These are phyloP conservation scores for Reticulitermes lucifugus DNA, from an alignment of 2,888 invertebrate genomes.

Conservation along the genomic window DNA sequence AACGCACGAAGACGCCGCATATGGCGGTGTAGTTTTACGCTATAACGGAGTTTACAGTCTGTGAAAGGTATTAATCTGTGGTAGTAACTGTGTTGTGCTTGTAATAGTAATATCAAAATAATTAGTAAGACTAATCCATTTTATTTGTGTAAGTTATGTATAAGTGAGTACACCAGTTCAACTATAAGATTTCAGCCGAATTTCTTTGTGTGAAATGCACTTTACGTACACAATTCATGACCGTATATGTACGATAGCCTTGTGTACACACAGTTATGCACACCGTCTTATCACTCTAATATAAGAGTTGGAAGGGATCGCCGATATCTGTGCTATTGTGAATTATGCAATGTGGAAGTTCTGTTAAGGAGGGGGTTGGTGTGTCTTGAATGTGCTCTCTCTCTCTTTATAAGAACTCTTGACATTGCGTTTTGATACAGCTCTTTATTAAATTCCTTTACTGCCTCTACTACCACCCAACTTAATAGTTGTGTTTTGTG, in stretches of 20 bases:
- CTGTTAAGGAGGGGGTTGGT: conserved; percentile 51
- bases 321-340: neutral
- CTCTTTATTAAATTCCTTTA: conserved; percentile 26
- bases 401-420: conserved; percentile 53
- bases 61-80: too few species aligned
- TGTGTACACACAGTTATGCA: neutral
- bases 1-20: too few species aligned
- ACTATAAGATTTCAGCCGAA: neutral
- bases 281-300: neutral
- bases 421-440: conserved; percentile 40
- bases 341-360: conserved; percentile 47
- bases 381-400: conserved; percentile 47
- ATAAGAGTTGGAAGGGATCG: neutral
- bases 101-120: neutral
- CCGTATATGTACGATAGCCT: neutral
- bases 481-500: conserved; percentile 38
- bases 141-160: conserved; percentile 26
- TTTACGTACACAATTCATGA: neutral
- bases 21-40: too few species aligned
- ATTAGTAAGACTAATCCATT: neutral
- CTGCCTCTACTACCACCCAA: conserved; percentile 19
- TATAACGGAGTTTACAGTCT: too few species aligned
- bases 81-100: too few species aligned
- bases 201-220: neutral
- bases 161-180: conserved; percentile 4